phyloP scores from a whole-genome alignment of 2,113 vertebrate genomes.

The Carassius carassius region DNA sequence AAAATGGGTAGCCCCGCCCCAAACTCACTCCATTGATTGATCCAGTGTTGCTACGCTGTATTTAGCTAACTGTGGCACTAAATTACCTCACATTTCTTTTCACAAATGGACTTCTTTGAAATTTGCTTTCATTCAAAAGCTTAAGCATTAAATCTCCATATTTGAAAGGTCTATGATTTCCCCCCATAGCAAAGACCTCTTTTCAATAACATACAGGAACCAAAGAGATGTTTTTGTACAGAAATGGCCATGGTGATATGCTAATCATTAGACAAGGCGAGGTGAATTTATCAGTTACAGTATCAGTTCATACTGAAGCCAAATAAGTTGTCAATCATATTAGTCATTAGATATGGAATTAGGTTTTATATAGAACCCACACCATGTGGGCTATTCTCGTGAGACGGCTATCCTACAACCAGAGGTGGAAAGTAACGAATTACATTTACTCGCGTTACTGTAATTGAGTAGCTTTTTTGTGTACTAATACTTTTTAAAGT shows the following conservation, averaged over 20 bases:
- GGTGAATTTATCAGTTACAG: background rate
- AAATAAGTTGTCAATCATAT: conserved; percentile 9
- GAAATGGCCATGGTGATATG: background rate
- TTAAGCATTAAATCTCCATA: background rate
- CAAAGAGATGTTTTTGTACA: background rate
- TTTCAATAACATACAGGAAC: background rate
- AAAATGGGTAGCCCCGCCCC: background rate
- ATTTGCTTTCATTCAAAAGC: background rate
- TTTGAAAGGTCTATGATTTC: background rate
- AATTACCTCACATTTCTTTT: too few species aligned
- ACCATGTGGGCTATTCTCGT: conserved; percentile 2
- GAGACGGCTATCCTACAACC: conserved; percentile 2
- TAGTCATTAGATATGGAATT: conserved; percentile 15
- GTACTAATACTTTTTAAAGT: too few species aligned
- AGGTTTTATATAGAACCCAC: conserved; percentile 7
- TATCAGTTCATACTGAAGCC: background rate
- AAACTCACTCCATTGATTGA: background rate
- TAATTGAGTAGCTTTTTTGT: too few species aligned
- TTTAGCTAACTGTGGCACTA: too few species aligned
- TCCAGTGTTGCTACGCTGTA: background rate
- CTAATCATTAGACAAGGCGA: background rate
- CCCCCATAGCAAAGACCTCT: background rate
- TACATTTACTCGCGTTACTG: too few species aligned
- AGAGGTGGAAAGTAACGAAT: too few species aligned
- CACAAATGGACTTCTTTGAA: too few species aligned